These are phyloP conservation scores for Sipha flava DNA, from an alignment of 1,140 invertebrate genomes.

Conservation along the genomic window DNA sequence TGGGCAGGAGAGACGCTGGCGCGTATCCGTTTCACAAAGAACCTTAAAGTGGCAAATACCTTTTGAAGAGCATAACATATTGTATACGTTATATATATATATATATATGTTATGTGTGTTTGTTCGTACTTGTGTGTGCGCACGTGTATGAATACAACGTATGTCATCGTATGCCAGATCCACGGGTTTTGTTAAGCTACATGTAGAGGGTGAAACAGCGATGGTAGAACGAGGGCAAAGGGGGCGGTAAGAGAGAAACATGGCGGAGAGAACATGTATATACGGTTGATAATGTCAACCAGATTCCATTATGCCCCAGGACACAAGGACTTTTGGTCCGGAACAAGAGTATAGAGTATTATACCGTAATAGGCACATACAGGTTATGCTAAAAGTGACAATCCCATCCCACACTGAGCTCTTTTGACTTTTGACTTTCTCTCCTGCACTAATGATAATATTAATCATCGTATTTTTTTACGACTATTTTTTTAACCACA, in stretches of 20 bases:
- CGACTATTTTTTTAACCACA: neutral
- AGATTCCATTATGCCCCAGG: neutral
- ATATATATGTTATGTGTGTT: neutral
- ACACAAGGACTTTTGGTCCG: neutral
- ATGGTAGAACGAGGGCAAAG: too few species aligned
- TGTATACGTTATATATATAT: neutral
- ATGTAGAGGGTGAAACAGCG: neutral
- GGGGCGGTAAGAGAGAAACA: too few species aligned
- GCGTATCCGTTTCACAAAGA: neutral
- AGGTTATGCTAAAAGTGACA: neutral
- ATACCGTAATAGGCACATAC: neutral
- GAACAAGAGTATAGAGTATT: neutral
- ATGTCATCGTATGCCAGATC: neutral
- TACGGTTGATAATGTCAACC: neutral
- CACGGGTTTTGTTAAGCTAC: neutral
- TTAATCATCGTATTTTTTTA: neutral
- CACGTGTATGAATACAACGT: neutral
- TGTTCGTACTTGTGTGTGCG: neutral
- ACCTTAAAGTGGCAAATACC: neutral
- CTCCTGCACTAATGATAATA: neutral
- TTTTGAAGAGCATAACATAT: neutral
- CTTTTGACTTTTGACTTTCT: neutral
- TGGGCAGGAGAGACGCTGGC: neutral
- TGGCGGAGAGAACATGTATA: neutral
- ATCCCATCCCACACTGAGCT: neutral